phyloP scores from a whole-genome alignment of 1,140 invertebrate species.

The Panulirus ornatus region DNA sequence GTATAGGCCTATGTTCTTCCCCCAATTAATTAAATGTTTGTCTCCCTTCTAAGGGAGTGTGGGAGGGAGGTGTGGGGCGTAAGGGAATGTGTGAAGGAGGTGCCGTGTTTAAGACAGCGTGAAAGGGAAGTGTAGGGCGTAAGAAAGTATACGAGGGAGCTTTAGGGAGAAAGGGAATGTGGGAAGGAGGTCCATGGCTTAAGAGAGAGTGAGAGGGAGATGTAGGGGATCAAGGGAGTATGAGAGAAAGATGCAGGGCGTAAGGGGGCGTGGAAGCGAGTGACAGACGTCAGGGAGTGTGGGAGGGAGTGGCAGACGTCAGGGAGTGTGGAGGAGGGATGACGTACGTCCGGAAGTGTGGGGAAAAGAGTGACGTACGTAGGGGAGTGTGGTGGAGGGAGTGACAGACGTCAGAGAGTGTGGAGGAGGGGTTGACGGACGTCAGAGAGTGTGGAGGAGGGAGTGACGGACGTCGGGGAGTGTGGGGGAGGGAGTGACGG shows the following conservation, averaged over 20 bases:
- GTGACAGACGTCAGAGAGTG: not conserved
- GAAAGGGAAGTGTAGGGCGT: not conserved
- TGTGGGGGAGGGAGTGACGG: not conserved
- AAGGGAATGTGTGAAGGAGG: not conserved
- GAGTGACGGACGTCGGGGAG: not conserved
- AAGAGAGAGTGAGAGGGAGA: constrained; percentile 16
- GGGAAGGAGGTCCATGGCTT: not conserved
- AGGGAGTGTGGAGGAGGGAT: not conserved
- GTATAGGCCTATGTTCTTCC: too few relatives aligned
- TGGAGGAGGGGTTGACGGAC: not conserved
- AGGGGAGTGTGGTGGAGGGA: not conserved
- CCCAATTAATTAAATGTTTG: too few relatives aligned
- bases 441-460: not conserved
- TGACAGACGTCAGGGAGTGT: not conserved
- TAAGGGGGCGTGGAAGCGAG: not conserved
- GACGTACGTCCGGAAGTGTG: not conserved
- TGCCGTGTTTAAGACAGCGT: not conserved
- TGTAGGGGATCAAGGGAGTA: not conserved
- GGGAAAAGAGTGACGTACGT: not conserved
- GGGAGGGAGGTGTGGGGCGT: not conserved
- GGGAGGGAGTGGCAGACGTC: not conserved
- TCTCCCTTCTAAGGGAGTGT: too few relatives aligned
- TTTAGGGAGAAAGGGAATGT: not conserved
- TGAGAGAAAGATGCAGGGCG: not conserved
- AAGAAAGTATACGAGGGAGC: not conserved